phyloP scores from a whole-genome alignment of 2,888 invertebrate species.

The Drosophila nr. medialis region DNA sequence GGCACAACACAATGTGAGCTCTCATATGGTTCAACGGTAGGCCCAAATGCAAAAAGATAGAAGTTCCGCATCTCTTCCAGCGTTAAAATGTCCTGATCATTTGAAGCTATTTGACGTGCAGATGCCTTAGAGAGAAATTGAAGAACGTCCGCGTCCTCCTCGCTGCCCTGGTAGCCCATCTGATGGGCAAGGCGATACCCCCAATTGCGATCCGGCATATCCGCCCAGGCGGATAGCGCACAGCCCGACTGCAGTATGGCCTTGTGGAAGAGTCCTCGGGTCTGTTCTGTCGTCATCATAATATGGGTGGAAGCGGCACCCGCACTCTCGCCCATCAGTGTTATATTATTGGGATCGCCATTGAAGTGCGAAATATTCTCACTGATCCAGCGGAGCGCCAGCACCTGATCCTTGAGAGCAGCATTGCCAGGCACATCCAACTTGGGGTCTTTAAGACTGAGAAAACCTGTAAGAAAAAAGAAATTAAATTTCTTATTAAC shows the following conservation, averaged over 20 bases:
- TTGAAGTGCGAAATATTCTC: constrained; percentile 85
- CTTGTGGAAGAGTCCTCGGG: constrained; percentile 84
- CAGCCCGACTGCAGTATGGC: constrained; percentile 83
- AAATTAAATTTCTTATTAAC: no score
- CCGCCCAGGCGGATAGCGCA: constrained; percentile 78
- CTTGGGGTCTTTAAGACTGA: constrained; percentile 85
- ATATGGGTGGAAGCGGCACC: constrained; percentile 85
- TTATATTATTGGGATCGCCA: constrained; percentile 86
- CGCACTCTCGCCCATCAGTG: constrained; percentile 86
- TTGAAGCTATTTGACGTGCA: constrained; percentile 51
- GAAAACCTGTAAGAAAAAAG: constrained; percentile 83
- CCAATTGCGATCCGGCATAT: constrained; percentile 71
- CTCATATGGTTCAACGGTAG: constrained; percentile 82
- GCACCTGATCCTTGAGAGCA: constrained; percentile 86
- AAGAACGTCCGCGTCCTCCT: constrained; percentile 79
- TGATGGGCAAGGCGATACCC: constrained; percentile 77
- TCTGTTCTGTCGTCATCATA: constrained; percentile 85
- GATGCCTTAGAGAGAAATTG: constrained; percentile 57
- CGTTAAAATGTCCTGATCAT: constrained; percentile 71
- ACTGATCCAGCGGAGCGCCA: constrained; percentile 86
- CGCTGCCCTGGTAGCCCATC: constrained; percentile 81
- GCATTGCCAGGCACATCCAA: constrained; percentile 86
- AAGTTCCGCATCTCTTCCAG: constrained; percentile 73
- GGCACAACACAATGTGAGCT: constrained; percentile 75
- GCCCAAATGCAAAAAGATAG: constrained; percentile 76